A percentile compares a stretch with the other conserved stretches of the same genome.
phyloP scores from a whole-genome alignment of 1,140 invertebrate genomes.

The Drosophila insularis region DNA sequence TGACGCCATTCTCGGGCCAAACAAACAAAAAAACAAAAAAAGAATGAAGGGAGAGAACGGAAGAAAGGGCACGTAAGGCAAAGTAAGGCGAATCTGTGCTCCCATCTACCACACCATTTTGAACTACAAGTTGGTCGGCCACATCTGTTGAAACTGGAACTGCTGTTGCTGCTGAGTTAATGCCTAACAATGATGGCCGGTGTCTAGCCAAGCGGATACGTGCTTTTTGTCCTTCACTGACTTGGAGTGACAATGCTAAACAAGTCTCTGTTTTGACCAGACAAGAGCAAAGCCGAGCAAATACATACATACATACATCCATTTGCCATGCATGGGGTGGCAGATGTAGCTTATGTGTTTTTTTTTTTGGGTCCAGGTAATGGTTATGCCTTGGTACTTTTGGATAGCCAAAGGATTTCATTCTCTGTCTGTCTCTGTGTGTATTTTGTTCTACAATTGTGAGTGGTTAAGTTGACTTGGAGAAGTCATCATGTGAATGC shows the following conservation, averaged over 20 bases:
- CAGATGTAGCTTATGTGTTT: conserved; percentile 24
- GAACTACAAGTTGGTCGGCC: conserved; percentile 32
- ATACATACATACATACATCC: conserved; percentile 4
- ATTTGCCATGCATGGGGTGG: not conserved
- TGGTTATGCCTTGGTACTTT: conserved; percentile 45
- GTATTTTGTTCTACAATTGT: conserved; percentile 14
- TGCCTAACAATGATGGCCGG: conserved; percentile 29
- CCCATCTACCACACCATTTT: conserved; percentile 11
- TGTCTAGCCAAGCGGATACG: conserved; percentile 51
- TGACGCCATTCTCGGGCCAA: conserved; percentile 42
- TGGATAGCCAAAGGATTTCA: conserved; percentile 40
- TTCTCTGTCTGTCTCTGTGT: conserved; percentile 25
- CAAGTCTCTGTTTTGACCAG: conserved; percentile 51
- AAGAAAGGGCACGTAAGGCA: not conserved
- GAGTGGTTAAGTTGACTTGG: conserved; percentile 10
- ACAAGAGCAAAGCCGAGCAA: conserved; percentile 3
- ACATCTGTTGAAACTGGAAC: conserved; percentile 48
- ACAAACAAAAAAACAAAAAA: conserved; percentile 9
- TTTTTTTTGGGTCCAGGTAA: conserved; percentile 36
- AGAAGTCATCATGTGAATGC: conserved; percentile 3
- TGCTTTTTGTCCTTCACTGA: conserved; percentile 18
- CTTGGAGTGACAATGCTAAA: conserved; percentile 58
- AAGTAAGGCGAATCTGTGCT: not conserved
- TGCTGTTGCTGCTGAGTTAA: conserved; percentile 43
- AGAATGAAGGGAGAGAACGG: too few species aligned